phyloP scores from a whole-genome alignment of 2,113 vertebrate species.

The Myanophis thanlyinensis region DNA sequence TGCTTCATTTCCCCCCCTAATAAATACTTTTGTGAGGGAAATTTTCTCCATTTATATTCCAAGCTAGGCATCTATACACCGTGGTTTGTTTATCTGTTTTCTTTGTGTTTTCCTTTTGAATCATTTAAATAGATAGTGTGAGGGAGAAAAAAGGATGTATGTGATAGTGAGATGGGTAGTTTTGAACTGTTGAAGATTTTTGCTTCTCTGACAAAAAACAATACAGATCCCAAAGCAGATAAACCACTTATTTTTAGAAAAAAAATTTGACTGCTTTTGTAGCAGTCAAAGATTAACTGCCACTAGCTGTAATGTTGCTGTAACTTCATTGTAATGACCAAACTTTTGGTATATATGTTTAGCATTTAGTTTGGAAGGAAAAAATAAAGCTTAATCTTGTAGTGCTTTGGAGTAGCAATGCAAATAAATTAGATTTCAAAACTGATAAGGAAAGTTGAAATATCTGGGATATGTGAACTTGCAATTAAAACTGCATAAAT shows the following conservation, averaged over 20 bases:
- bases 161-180: neutral
- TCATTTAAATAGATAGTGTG: neutral
- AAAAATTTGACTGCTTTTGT: neutral
- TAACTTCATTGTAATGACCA: conserved; percentile 6
- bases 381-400: conserved; percentile 27
- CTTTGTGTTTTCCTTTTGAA: neutral
- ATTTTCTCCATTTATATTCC: neutral
- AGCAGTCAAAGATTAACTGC: conserved; percentile 31
- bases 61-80: neutral
- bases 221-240: neutral
- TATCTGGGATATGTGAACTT: neutral
- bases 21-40: neutral
- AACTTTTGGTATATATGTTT: conserved; percentile 28
- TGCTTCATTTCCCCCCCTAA: neutral
- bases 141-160: neutral
- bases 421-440: conserved; percentile 14
- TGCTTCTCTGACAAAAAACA: neutral
- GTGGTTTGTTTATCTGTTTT: neutral
- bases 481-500: no score
- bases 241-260: neutral
- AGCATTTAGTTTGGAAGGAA: conserved; percentile 27
- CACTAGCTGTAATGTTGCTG: conserved; percentile 13
- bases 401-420: conserved; percentile 19
- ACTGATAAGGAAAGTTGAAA: conserved; percentile 22
- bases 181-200: neutral